phyloP scores from a whole-genome alignment of 1,140 invertebrate species.

The Cyrtorhinus lividipennis region DNA sequence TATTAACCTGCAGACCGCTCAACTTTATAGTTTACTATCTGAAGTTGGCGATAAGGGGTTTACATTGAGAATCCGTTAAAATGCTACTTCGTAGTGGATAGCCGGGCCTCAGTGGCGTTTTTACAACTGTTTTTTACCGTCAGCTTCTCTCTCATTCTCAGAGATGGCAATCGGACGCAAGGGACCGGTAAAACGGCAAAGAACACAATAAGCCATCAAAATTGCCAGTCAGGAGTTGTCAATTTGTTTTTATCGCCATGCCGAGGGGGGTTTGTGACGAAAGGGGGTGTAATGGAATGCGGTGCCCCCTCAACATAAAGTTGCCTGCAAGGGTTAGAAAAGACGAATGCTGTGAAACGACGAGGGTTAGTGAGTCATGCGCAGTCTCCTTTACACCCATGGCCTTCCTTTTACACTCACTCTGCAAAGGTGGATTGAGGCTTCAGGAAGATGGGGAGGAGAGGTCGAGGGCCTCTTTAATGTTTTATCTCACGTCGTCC shows the following conservation, averaged over 20 bases:
- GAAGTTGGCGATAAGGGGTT: no score
- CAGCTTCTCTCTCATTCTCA: no score
- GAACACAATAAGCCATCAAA: not conserved
- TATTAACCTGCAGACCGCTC: no score
- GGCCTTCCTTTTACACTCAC: not conserved
- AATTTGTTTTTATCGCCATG: constrained; percentile 8
- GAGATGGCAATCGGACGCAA: no score
- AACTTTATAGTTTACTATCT: no score
- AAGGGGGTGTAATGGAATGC: constrained; percentile 10
- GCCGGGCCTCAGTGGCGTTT: no score
- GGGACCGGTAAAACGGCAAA: no score
- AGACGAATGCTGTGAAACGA: not conserved
- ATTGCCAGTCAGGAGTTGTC: not conserved
- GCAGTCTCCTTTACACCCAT: not conserved
- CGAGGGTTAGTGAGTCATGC: not conserved
- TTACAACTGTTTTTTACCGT: no score
- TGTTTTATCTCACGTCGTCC: constrained; percentile 1
- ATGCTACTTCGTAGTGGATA: no score
- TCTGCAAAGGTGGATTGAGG: not conserved
- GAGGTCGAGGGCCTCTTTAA: not conserved
- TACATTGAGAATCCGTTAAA: no score
- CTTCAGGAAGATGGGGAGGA: not conserved
- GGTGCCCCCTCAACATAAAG: not conserved
- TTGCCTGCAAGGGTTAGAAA: not conserved
- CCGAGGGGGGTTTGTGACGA: no score